phyloP scores from a whole-genome alignment of 2,888 invertebrate genomes.

The Automeris io region DNA sequence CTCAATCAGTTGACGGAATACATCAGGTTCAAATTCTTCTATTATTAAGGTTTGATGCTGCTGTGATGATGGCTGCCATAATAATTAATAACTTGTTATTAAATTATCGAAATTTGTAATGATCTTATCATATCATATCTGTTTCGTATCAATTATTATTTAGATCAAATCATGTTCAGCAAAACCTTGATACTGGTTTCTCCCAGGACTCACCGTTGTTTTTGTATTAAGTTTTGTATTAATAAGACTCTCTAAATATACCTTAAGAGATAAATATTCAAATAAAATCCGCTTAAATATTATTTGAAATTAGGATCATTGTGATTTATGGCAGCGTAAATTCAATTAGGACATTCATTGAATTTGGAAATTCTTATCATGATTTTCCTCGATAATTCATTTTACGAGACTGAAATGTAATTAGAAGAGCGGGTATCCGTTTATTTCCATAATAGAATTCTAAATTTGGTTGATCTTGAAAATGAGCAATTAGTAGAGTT shows the following conservation, averaged over 20 bases:
- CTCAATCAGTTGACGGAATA: slow-evolving; percentile 94
- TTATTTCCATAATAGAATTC: slow-evolving; percentile 5
- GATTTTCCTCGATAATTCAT: not conserved
- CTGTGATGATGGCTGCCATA: slow-evolving; percentile 85
- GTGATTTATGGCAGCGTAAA: not conserved
- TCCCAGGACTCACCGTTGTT: no score
- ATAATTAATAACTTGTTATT: slow-evolving; percentile 8
- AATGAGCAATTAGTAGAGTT: no score
- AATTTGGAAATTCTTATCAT: no score
- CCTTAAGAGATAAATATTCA: not conserved
- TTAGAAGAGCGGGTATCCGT: not conserved
- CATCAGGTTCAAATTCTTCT: slow-evolving; percentile 96
- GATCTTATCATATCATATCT: no score
- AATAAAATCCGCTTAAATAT: not conserved
- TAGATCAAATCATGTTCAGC: no score
- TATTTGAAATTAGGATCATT: not conserved
- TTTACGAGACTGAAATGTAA: not conserved
- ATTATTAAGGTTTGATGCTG: slow-evolving; percentile 95
- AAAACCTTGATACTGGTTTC: no score
- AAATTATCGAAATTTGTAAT: not conserved
- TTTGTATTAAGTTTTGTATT: no score
- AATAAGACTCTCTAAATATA: no score
- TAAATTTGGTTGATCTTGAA: not conserved
- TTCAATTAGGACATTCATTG: not conserved
- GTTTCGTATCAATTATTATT: no score